Conservation (phyloP, 2,888 invertebrate species). For the Erebia aethiops region DNA sequence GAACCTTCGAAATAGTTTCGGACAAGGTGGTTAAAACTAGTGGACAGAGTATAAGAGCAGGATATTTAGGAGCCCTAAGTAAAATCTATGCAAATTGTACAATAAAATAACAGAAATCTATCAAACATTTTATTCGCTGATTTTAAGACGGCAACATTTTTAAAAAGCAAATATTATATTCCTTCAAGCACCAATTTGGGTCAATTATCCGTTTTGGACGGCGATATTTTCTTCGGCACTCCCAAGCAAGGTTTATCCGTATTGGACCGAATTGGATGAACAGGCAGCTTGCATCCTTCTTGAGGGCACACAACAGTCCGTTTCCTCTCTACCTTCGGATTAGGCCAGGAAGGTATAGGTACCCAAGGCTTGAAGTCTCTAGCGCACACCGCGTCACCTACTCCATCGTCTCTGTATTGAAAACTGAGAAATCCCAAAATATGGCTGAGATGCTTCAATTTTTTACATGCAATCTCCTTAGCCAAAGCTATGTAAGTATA, state of each 20-base stretch:
- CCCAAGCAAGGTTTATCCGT: conserved; percentile 49
- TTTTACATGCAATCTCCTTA: conserved; percentile 5
- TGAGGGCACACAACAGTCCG: conserved; percentile 53
- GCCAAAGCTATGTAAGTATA: conserved; percentile 5
- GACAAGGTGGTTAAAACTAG: too few species aligned
- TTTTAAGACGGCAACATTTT: not conserved
- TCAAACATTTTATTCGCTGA: not conserved
- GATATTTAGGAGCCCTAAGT: too few species aligned
- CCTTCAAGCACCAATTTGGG: not conserved
- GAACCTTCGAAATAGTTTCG: too few species aligned
- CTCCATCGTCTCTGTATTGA: not conserved
- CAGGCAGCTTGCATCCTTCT: conserved; percentile 58
- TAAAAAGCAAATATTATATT: not conserved
- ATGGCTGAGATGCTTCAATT: conserved; percentile 13
- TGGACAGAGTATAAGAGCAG: too few species aligned
- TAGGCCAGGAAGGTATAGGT: conserved; percentile 68
- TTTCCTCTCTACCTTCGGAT: conserved; percentile 46
- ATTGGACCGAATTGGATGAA: conserved; percentile 44
- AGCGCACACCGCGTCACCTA: conserved; percentile 40
- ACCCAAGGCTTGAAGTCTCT: conserved; percentile 65
- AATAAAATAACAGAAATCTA: not conserved
- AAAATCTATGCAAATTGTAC: too few species aligned
- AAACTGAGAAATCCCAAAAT: conserved; percentile 15
- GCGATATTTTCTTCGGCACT: conserved; percentile 53
- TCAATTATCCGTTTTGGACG: conserved; percentile 1